Base-by-base conservation (phyloP, 2,113 vertebrate species). In the Plecotus auritus region DNA sequence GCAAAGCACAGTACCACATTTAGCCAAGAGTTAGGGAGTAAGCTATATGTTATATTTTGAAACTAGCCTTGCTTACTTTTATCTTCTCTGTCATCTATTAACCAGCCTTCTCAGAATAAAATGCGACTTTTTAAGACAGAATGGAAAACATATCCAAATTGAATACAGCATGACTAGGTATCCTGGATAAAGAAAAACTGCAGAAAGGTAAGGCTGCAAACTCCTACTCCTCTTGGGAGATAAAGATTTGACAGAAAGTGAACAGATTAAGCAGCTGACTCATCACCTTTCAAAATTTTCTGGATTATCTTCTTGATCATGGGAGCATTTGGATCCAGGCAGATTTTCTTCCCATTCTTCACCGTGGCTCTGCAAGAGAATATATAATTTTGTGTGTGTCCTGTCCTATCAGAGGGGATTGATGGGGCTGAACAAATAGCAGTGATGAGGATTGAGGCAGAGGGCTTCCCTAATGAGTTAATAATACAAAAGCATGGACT, bases 321-420 rank as follows among this genome's bases (percentile, higher is more conserved):
- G 11, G 86, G 69, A 59, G 87, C 88, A 32, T 95, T 69, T 26
- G 97, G 95, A 80, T 98, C 20, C 84, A 98, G 81, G 69, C 97
- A 98, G 22, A 61, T 2, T 67, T 81, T 17, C 9, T 66, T 85
- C 17, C 93, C 96, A 66, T 82, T 74, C 76, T 93, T 97, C 47
- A 98, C 3, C 0, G 9, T 91, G 54, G 88, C 97, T 94, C 98
- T 98, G 93, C 30, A 97, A 92, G 37, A 59, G 8, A 93, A 59
- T 86, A 78, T 7, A 67, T 30, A 40, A 49, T 67, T 64, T 35
- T 32, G 12, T 17, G 4, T 45, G 59, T 12, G 26, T 4, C 20
- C 9, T 42, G 54, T 9, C 35, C 11, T 30, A 6, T 54, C 6
- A 22, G 84, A 85, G 59, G 17, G 22, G 9, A 73, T 12, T 7